Conservation (phyloP, 2,888 invertebrate species). For the Apoda limacodes region DNA sequence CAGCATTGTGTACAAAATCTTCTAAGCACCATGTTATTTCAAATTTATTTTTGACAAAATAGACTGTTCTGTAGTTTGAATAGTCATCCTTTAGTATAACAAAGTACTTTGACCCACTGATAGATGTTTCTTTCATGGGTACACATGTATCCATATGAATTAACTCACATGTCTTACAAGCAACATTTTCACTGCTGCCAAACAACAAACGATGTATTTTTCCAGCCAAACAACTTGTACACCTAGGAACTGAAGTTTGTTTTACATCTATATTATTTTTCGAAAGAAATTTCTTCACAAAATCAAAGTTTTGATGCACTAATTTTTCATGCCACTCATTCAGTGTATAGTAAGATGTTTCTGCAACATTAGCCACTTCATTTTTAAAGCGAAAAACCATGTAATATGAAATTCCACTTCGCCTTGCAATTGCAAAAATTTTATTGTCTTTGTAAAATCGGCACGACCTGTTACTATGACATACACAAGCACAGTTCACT, state of each 20-base stretch:
- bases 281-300: constrained; percentile 8
- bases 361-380: too few relatives aligned
- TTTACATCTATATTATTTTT: constrained; percentile 11
- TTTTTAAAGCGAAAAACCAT: too few relatives aligned
- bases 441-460: too few relatives aligned
- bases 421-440: too few relatives aligned
- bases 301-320: constrained; percentile 12
- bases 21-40: constrained; percentile 14
- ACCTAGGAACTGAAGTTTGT: background rate
- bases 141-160: constrained; percentile 23
- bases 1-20: too few relatives aligned
- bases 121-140: constrained; percentile 19
- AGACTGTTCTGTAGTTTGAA: constrained; percentile 15
- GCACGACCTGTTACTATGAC: too few relatives aligned
- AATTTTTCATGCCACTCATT: constrained; percentile 14
- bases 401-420: too few relatives aligned
- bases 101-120: constrained; percentile 21
- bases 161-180: constrained; percentile 9
- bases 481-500: constrained; percentile 15
- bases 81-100: constrained; percentile 24
- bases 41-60: constrained; percentile 12
- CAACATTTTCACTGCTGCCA: constrained; percentile 1
- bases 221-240: background rate
- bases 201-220: constrained; percentile 3
- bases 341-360: too few relatives aligned